These are phyloP conservation scores for Scaptomyza hsui DNA, from an alignment of 1,140 invertebrate species.

Conservation along the genomic window DNA sequence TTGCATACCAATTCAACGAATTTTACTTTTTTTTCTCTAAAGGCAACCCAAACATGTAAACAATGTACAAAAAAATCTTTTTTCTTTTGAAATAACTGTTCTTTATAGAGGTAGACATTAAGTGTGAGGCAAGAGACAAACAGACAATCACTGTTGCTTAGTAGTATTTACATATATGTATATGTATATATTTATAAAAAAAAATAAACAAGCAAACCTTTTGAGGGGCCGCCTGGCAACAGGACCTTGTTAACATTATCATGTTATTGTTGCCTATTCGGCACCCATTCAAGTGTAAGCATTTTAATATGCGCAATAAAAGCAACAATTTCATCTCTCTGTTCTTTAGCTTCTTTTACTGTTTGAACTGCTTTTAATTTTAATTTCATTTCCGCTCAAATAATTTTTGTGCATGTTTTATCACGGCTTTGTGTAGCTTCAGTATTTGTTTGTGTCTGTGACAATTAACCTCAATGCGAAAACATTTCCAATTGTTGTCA, in stretches of 20 bases:
- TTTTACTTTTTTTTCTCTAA: constrained; percentile 4
- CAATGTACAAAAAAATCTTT: constrained; percentile 1
- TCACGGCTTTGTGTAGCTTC: background rate
- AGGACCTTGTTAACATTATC: constrained; percentile 65
- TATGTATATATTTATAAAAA: background rate
- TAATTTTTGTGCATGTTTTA: constrained; percentile 52
- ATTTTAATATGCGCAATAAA: constrained; percentile 79
- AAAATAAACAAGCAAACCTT: background rate
- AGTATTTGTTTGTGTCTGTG: constrained; percentile 22
- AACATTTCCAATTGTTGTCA: constrained; percentile 28
- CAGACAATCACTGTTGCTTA: constrained; percentile 3
- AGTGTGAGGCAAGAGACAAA: background rate
- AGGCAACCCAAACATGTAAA: constrained; percentile 9
- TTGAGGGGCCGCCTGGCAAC: constrained; percentile 28
- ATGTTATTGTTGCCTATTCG: constrained; percentile 64
- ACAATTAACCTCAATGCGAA: constrained; percentile 68
- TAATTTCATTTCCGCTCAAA: constrained; percentile 69
- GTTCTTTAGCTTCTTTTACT: constrained; percentile 43
- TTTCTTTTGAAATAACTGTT: constrained; percentile 3
- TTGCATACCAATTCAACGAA: constrained; percentile 26
- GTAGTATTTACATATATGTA: background rate
- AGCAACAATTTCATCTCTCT: constrained; percentile 38
- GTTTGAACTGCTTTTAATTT: constrained; percentile 62
- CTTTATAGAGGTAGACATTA: background rate
- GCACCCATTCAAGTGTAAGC: constrained; percentile 66